Evolutionary conservation across 2,797 vertebrate genomes (phyloP).

Genomic region (Fistularia tabacaria): DNA sequence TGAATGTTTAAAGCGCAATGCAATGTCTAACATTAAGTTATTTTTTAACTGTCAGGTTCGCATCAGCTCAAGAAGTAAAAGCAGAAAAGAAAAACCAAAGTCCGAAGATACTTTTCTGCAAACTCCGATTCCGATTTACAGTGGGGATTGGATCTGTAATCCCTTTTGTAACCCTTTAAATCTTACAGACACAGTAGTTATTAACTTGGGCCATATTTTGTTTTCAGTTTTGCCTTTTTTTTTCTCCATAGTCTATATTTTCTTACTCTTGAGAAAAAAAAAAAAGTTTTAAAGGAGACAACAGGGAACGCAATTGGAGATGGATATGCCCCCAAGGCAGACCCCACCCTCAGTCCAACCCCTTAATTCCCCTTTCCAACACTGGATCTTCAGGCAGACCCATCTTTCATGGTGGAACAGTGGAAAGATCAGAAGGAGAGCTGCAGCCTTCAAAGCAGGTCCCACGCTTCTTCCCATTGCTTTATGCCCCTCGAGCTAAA

Average conservation of each 20-base stretch:
- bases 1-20: no score
- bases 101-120: no score
- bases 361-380: constrained; percentile 49
- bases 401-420: constrained; percentile 53
- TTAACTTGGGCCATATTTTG: not conserved
- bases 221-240: constrained; percentile 12
- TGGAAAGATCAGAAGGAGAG: constrained; percentile 59
- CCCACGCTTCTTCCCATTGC: constrained; percentile 64
- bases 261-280: constrained; percentile 42
- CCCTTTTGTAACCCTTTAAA: no score
- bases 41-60: no score
- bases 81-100: no score
- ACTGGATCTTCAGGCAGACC: constrained; percentile 52
- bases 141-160: no score
- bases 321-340: constrained; percentile 50
- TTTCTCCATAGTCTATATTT: constrained; percentile 24
- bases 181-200: no score
- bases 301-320: constrained; percentile 62
- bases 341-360: constrained; percentile 59
- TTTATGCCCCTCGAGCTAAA: constrained; percentile 49
- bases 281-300: constrained; percentile 48
- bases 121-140: no score
- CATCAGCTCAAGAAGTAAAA: no score
- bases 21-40: no score
- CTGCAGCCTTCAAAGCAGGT: constrained; percentile 61